Evolutionary conservation across 2,888 invertebrate genomes (phyloP), one percentile per base, ranked within the genome.

Genomic region (Nasonia oneida): DNA sequence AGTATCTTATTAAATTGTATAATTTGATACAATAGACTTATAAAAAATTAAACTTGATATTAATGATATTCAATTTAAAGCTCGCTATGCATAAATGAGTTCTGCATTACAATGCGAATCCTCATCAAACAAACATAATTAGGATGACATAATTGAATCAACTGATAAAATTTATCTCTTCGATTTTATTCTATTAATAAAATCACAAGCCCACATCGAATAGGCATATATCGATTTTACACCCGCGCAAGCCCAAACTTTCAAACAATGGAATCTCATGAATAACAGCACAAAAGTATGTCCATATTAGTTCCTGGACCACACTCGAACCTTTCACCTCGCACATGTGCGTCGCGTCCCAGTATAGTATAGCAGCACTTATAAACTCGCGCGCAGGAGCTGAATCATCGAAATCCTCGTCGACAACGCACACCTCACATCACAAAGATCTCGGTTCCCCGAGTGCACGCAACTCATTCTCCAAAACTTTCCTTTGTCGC

Each of bases 401-500:
- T 73, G 80, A 80, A 71, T 80, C 79, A 80, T 80, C 79, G 37
- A n/a, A 50, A 64, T 18, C 79, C 61, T 61, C 79, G 77, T 61
- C 53, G 18, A 42, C 12, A n/a, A 23, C 18, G 71, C 47, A 50
- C 37, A 53, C 15, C 6, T 23, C 37, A 14, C 39, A 14, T 14
- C 29, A 29, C 29, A 29, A 1, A 29, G 29, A 1, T 4, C 50
- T 10, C 67, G 2, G 64, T 61, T 61, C 57, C 2, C 57, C 57
- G n/a, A n/a, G n/a, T 75, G 47, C 29, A 57, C 29, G 29, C 75
- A 37, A 18, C 50, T 71, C 47, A 53, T 50, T 37, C 78, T 74
- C 39, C 39, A 84, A 61, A 79, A 84, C 84, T 84, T 84, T 84
- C 84, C 79, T 80, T 84, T 84, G 80, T 84, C 33, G 29, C 53